These are phyloP conservation scores for Parambassis ranga DNA, from an alignment of 2,797 vertebrate genomes.

Conservation along the genomic window DNA sequence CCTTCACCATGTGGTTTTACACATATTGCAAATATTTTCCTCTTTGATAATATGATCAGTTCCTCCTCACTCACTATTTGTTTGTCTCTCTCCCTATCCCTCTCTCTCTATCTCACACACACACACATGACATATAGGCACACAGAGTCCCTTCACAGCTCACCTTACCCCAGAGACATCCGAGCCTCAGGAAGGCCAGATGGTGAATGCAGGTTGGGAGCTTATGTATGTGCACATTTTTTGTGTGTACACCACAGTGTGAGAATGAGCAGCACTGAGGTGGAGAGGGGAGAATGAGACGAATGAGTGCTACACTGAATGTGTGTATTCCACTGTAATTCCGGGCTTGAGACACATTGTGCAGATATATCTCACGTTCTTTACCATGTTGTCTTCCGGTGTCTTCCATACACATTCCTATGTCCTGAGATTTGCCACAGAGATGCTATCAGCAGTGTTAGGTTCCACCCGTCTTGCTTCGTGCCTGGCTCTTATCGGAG, in stretches of 20 bases:
- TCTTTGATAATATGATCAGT: conserved; percentile 2
- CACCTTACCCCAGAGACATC: conserved; percentile 75
- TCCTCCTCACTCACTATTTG: not conserved
- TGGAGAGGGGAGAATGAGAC: not conserved
- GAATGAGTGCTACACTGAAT: not conserved
- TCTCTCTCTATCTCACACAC: not conserved
- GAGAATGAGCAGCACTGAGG: conserved; percentile 28
- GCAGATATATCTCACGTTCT: conserved; percentile 26
- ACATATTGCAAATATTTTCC: not conserved
- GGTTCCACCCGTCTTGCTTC: conserved; percentile 43
- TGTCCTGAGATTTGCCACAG: conserved; percentile 43
- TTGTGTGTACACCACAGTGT: conserved; percentile 45
- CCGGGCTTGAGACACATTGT: conserved; percentile 9
- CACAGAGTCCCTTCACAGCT: conserved; percentile 51
- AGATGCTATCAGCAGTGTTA: conserved; percentile 61
- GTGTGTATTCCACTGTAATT: not conserved
- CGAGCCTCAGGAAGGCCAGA: conserved; percentile 76
- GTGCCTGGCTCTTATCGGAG: conserved; percentile 55
- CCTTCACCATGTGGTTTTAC: conserved; percentile 1
- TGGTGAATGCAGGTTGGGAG: conserved; percentile 74
- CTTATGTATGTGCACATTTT: conserved; percentile 61
- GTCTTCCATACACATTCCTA: conserved; percentile 39
- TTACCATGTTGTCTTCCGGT: conserved; percentile 12
- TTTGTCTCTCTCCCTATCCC: not conserved
- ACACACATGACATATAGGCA: not conserved